Evolutionary conservation across 2,797 vertebrate species (phyloP).

Genomic region (Ibycter americanus): DNA sequence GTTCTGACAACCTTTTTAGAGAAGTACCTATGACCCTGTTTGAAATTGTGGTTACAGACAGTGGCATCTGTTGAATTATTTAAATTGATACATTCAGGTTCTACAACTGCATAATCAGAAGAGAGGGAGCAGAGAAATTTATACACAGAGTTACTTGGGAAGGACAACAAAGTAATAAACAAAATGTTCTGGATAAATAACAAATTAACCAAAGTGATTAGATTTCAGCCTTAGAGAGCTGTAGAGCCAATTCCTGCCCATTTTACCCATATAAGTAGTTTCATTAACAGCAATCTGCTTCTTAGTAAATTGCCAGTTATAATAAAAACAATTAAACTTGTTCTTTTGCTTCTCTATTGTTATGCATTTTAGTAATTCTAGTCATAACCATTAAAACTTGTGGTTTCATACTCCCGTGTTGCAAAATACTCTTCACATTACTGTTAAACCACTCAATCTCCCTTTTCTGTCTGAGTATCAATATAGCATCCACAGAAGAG

Average conservation of each 20-base stretch:
- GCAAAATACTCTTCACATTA: neutral
- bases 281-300: neutral
- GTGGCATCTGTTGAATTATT: neutral
- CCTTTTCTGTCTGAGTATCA: neutral
- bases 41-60: neutral
- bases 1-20: neutral
- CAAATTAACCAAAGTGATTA: neutral
- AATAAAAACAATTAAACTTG: neutral
- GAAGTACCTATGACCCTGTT: neutral
- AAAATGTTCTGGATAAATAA: neutral
- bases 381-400: neutral
- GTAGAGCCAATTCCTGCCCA: neutral
- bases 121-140: neutral
- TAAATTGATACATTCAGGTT: neutral
- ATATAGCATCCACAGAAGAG: neutral
- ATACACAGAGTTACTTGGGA: neutral
- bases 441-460: neutral
- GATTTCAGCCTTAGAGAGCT: neutral
- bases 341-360: neutral
- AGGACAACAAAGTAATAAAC: neutral
- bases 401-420: neutral
- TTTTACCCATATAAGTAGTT: neutral
- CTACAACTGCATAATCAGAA: neutral
- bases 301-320: slow-evolving; percentile 8
- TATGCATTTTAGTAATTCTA: slow-evolving; percentile 7